These are phyloP conservation scores for Campylomormyrus tamandua DNA, from an alignment of 2,113 vertebrate genomes.

Conservation along the genomic window DNA sequence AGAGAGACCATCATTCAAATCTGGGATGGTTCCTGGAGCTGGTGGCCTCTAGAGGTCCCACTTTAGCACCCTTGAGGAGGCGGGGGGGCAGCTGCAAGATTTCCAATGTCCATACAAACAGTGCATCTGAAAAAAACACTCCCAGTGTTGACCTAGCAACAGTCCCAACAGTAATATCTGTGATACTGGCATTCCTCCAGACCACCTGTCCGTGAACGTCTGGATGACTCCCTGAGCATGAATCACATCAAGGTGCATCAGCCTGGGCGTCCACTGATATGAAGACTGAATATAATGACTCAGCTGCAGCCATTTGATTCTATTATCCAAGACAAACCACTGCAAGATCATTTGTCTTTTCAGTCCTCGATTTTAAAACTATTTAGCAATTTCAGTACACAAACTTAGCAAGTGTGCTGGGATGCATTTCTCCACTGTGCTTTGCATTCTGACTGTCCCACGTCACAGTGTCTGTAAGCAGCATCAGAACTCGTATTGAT, in stretches of 20 bases:
- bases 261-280: too few relatives aligned
- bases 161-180: background rate
- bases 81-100: background rate
- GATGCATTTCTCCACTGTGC: background rate
- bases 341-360: background rate
- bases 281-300: background rate
- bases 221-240: background rate
- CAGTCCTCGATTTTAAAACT: background rate
- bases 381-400: background rate
- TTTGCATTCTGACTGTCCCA: background rate
- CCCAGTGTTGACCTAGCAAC: background rate
- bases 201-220: background rate
- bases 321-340: background rate
- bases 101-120: background rate
- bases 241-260: background rate
- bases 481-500: background rate
- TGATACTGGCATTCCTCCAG: slow-evolving; percentile 3
- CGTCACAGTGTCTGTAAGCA: background rate
- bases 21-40: background rate
- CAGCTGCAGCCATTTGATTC: background rate
- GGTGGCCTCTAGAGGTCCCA: background rate
- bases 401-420: background rate
- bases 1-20: background rate
- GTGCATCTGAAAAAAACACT: background rate
- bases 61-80: background rate